phyloP scores from a whole-genome alignment of 2,113 vertebrate species.

The Siniperca knerii region DNA sequence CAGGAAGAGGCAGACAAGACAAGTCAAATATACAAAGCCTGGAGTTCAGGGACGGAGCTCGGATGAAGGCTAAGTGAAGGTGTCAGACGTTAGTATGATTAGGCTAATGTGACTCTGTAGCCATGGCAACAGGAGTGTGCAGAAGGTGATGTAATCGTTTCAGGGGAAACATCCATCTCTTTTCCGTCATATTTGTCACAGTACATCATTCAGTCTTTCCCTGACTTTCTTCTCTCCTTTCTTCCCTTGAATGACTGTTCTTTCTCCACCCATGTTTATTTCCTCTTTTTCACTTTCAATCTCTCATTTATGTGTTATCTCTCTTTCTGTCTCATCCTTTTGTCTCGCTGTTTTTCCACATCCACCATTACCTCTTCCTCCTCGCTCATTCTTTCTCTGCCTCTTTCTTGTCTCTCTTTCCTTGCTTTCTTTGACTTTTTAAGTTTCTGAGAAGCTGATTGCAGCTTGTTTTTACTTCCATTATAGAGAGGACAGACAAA shows the following conservation, averaged over 20 bases:
- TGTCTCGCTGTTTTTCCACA: not conserved
- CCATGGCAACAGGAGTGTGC: conserved; percentile 73
- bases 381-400: not conserved
- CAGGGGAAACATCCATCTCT: conserved; percentile 52
- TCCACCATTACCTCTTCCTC: conserved; percentile 14
- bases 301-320: not conserved
- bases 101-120: conserved; percentile 65
- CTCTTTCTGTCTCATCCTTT: not conserved
- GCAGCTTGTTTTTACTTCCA: not conserved
- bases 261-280: not conserved
- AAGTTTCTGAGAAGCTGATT: not conserved
- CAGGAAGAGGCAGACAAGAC: not conserved
- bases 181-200: conserved; percentile 20
- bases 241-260: not conserved
- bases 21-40: not conserved
- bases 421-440: not conserved
- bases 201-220: conserved; percentile 5
- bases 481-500: not conserved
- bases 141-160: conserved; percentile 72
- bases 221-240: not conserved
- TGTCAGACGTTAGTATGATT: conserved; percentile 58
- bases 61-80: conserved; percentile 35
- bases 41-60: conserved; percentile 27
- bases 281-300: not conserved
- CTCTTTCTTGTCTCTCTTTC: not conserved